Percentiles rank a stretch among this genome's conserved stretches.
Evolutionary conservation across 2,797 vertebrate genomes (phyloP).

Genomic region (Ctenochaetus hawaiiensis): DNA sequence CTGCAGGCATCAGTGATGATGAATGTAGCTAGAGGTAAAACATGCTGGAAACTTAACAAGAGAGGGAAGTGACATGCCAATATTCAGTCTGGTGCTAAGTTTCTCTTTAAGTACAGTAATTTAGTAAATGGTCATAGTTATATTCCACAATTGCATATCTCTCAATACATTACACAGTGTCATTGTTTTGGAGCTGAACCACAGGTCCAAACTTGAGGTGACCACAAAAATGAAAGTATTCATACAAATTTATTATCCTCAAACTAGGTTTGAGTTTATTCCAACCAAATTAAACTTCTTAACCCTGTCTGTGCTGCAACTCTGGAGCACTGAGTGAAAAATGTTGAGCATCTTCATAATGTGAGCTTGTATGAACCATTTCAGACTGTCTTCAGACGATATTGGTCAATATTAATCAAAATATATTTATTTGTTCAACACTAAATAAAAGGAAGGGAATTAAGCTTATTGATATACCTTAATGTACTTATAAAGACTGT

Average conservation of each 20-base stretch:
- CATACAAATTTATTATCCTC: conserved; percentile 37
- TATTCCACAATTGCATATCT: conserved; percentile 9
- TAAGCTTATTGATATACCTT: neutral
- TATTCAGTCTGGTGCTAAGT: neutral
- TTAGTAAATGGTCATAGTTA: conserved; percentile 12
- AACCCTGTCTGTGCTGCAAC: conserved; percentile 33
- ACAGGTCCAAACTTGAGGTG: conserved; percentile 27
- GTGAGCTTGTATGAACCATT: conserved; percentile 11
- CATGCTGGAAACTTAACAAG: neutral
- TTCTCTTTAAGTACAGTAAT: neutral
- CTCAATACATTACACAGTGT: conserved; percentile 5
- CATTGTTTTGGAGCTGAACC: conserved; percentile 13
- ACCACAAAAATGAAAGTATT: conserved; percentile 56
- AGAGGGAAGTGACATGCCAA: neutral
- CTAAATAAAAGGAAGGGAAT: neutral
- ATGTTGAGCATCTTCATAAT: conserved; percentile 38
- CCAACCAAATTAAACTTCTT: conserved; percentile 51
- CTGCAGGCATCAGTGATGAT: neutral
- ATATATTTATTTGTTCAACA: conserved; percentile 14
- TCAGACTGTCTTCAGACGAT: conserved; percentile 2
- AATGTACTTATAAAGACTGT: neutral
- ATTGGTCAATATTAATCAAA: conserved; percentile 24
- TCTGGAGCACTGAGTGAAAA: conserved; percentile 28
- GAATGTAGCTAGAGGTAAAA: neutral
- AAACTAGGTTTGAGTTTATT: conserved; percentile 17